phyloP scores from a whole-genome alignment of 2,888 invertebrate species.

The Thereva nobilitata region DNA sequence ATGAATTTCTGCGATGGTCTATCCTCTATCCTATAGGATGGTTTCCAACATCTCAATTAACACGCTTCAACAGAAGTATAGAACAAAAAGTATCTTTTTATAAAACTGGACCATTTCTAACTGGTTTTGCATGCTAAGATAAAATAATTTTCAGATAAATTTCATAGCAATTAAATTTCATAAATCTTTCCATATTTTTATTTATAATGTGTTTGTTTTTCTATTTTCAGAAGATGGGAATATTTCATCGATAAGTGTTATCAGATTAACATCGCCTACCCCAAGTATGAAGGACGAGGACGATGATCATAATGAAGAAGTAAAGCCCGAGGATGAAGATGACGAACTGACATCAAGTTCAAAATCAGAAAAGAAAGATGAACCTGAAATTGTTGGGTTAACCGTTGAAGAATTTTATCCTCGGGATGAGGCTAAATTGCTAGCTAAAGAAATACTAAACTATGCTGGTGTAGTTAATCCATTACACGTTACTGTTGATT shows the following conservation, averaged over 20 bases:
- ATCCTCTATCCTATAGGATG: too few relatives aligned
- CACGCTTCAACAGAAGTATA: too few relatives aligned
- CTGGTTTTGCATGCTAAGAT: too few relatives aligned
- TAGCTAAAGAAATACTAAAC: constrained; percentile 59
- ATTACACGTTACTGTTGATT: constrained; percentile 52
- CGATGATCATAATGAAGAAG: constrained; percentile 54
- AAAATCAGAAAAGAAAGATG: constrained; percentile 51
- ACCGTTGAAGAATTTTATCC: constrained; percentile 70
- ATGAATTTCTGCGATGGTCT: too few relatives aligned
- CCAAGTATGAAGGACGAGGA: constrained; percentile 53
- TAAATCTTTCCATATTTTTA: neutral
- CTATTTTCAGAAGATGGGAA: constrained; percentile 58
- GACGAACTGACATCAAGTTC: constrained; percentile 55
- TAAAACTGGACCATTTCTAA: too few relatives aligned
- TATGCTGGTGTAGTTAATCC: constrained; percentile 53
- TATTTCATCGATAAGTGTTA: constrained; percentile 66
- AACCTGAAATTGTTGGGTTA: constrained; percentile 64
- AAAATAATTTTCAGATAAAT: too few relatives aligned
- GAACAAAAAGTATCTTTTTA: too few relatives aligned
- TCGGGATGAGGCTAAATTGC: constrained; percentile 56
- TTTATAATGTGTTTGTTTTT: constrained; percentile 7
- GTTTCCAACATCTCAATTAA: too few relatives aligned
- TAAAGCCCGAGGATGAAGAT: constrained; percentile 62
- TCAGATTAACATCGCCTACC: constrained; percentile 61
- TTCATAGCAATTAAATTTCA: neutral